Conservation (phyloP, 2,888 invertebrate species). For the Allophyes oxyacanthae region DNA sequence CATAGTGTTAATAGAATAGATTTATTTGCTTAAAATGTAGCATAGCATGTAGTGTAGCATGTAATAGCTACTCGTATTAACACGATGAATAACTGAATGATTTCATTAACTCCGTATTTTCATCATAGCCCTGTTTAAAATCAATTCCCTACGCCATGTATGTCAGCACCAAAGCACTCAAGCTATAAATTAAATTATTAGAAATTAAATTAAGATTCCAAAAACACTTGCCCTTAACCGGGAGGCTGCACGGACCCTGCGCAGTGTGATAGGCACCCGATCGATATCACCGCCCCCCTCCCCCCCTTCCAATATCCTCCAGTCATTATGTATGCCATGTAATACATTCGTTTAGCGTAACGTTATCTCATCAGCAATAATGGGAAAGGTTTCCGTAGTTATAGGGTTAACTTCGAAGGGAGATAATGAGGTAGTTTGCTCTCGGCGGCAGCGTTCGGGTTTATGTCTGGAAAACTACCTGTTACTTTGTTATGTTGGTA, state of each 20-base stretch:
- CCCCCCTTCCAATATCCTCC: conserved; percentile 42
- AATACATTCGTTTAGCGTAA: conserved; percentile 14
- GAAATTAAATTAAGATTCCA: background rate
- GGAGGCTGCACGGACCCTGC: conserved; percentile 78
- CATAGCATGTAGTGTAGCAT: no score
- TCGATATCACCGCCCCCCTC: conserved; percentile 62
- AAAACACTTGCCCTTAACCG: conserved; percentile 69
- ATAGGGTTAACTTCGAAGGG: background rate
- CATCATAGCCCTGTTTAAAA: no score
- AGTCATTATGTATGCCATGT: conserved; percentile 15
- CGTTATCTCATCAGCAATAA: conserved; percentile 25
- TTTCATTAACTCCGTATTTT: no score
- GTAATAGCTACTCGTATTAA: no score
- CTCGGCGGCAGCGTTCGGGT: no score
- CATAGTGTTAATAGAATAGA: no score
- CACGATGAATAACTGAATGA: no score
- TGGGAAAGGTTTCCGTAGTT: conserved; percentile 8
- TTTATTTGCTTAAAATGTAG: no score
- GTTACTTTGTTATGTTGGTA: no score
- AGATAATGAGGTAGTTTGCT: background rate
- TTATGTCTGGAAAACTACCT: no score
- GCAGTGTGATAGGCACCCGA: conserved; percentile 65
- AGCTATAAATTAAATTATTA: background rate
- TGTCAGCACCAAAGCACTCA: no score
- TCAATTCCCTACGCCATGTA: no score